Conservation (phyloP, 1,140 invertebrate species). For the Halyomorpha halys region DNA sequence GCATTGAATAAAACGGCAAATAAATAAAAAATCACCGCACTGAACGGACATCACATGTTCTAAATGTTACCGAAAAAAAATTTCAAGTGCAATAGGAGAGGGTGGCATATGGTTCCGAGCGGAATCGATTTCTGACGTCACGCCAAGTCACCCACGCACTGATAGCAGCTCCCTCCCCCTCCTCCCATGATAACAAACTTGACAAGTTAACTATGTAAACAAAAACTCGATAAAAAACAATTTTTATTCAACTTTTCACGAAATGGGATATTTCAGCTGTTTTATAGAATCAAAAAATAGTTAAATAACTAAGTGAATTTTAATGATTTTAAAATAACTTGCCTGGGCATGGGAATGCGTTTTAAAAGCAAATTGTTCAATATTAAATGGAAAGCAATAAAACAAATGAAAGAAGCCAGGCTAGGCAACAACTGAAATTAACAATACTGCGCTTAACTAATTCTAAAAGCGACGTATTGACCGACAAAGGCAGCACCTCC, state of each 20-base stretch:
- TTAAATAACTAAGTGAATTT: background rate
- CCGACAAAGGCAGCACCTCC: slow-evolving; percentile 14
- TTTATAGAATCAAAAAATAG: slow-evolving; percentile 1
- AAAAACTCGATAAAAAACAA: too few species aligned
- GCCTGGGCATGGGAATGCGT: too few species aligned
- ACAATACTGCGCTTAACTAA: slow-evolving; percentile 3
- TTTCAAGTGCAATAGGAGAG: background rate
- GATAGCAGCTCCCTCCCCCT: background rate
- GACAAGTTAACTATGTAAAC: too few species aligned
- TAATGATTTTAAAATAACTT: too few species aligned
- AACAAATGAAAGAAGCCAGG: background rate
- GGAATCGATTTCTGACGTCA: slow-evolving; percentile 20
- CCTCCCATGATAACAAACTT: too few species aligned
- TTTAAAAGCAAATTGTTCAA: too few species aligned
- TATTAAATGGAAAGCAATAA: too few species aligned
- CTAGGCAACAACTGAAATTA: background rate
- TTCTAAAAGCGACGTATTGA: slow-evolving; percentile 11
- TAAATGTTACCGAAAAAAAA: too few species aligned
- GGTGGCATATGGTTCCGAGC: background rate
- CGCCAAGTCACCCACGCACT: slow-evolving; percentile 15
- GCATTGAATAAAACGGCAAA: background rate
- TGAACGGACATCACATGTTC: too few species aligned
- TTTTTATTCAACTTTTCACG: background rate
- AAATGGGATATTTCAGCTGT: slow-evolving; percentile 9
- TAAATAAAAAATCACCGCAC: background rate